Conservation (phyloP, 2,888 invertebrate species). For the Anodontia alba region DNA sequence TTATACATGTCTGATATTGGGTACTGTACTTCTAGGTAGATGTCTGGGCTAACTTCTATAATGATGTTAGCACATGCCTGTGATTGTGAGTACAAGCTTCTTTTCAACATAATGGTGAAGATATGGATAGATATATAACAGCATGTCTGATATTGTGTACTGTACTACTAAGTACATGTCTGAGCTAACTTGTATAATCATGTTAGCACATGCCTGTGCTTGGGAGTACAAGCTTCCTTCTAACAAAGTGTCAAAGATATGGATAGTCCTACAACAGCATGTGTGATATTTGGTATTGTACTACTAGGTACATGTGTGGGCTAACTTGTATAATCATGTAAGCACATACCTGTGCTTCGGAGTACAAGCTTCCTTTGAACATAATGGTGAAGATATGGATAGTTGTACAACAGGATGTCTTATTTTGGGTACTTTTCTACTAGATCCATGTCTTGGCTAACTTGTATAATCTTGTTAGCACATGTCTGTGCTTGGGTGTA, state of each 20-base stretch:
- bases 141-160: not conserved
- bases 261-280: no score
- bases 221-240: not conserved
- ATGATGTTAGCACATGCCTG: not conserved
- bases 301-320: not conserved
- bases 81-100: not conserved
- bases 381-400: no score
- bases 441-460: not conserved
- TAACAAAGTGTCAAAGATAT: no score
- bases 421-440: not conserved
- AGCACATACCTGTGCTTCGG: not conserved
- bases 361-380: no score
- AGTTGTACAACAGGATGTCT: no score
- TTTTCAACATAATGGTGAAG: no score
- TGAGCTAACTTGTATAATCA: not conserved
- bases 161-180: not conserved
- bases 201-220: not conserved
- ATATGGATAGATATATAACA: no score
- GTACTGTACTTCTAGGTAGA: not conserved
- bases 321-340: not conserved
- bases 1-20: no score
- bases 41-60: not conserved
- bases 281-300: not conserved
- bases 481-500: not conserved
- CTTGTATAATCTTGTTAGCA: not conserved